Percentiles rank a stretch among this genome's conserved stretches.
Evolutionary conservation across 2,888 invertebrate species (phyloP).

Genomic region (Hydraecia micacea): DNA sequence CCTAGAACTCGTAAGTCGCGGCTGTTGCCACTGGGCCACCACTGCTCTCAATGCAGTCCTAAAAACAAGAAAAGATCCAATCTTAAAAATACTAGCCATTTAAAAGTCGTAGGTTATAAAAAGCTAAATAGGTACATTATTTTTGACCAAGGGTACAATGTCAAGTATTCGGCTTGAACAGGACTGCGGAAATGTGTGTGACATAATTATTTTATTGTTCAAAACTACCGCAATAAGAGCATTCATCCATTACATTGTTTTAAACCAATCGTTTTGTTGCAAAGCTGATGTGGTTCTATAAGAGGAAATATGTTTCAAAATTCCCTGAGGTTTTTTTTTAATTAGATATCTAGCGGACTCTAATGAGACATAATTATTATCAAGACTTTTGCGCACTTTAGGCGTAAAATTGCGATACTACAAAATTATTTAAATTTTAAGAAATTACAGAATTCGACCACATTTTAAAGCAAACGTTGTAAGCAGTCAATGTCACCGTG

Average conservation of each 20-base stretch:
- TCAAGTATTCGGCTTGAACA: slow-evolving; percentile 4
- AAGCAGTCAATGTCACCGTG: slow-evolving; percentile 33
- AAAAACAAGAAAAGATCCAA: background rate
- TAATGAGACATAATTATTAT: background rate
- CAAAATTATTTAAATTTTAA: background rate
- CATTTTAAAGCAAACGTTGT: background rate
- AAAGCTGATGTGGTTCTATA: background rate
- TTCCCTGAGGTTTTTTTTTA: too few species aligned
- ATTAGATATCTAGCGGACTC: background rate
- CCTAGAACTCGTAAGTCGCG: too few species aligned
- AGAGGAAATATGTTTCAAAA: background rate
- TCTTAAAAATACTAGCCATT: background rate
- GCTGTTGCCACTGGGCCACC: too few species aligned
- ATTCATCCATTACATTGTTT: background rate
- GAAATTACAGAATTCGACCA: background rate
- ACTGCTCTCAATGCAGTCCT: background rate
- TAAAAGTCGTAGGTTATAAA: slow-evolving; percentile 23
- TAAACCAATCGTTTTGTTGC: background rate
- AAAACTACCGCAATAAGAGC: background rate
- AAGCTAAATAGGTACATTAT: slow-evolving; percentile 8
- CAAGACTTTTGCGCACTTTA: background rate
- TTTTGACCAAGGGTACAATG: slow-evolving; percentile 6
- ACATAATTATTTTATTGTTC: background rate
- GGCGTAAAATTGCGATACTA: background rate
- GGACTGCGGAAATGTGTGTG: background rate